A percentile compares a stretch with the other conserved stretches of the same genome.
These are phyloP conservation scores for Biston betularia DNA, from an alignment of 2,888 invertebrate genomes.

Conservation along the genomic window DNA sequence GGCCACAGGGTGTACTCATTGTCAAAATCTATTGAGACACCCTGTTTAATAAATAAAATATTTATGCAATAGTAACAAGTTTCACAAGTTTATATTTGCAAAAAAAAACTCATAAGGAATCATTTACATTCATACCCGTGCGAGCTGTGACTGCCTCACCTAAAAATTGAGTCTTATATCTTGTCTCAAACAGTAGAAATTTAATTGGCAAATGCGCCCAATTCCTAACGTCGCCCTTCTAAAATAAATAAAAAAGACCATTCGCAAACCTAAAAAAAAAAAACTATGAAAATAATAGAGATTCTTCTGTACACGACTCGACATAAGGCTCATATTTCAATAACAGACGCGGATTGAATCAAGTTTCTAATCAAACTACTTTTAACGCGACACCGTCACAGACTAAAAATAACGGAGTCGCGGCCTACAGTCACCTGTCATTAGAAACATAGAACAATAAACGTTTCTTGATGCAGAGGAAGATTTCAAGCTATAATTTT, in stretches of 20 bases:
- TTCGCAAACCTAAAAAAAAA: neutral
- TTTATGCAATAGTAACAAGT: neutral
- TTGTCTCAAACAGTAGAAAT: neutral
- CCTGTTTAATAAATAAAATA: too few relatives aligned
- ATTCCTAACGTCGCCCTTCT: neutral
- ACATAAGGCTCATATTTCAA: constrained; percentile 5
- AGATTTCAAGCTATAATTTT: constrained; percentile 50
- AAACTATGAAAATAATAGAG: too few relatives aligned
- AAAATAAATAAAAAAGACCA: neutral
- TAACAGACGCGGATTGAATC: neutral
- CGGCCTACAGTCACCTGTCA: constrained; percentile 33
- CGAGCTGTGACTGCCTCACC: neutral
- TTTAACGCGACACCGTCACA: constrained; percentile 35
- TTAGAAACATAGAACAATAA: constrained; percentile 18
- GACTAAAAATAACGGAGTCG: constrained; percentile 29
- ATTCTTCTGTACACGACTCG: neutral
- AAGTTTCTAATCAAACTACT: constrained; percentile 3
- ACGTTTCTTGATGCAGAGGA: constrained; percentile 18
- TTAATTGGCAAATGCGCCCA: neutral
- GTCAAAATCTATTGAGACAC: too few relatives aligned
- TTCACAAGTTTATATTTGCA: neutral
- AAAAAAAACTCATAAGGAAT: neutral
- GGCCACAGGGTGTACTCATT: too few relatives aligned
- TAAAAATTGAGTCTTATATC: neutral
- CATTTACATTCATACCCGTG: neutral